Base-by-base conservation (phyloP, 2,888 invertebrate genomes). In the Biston betularia region DNA sequence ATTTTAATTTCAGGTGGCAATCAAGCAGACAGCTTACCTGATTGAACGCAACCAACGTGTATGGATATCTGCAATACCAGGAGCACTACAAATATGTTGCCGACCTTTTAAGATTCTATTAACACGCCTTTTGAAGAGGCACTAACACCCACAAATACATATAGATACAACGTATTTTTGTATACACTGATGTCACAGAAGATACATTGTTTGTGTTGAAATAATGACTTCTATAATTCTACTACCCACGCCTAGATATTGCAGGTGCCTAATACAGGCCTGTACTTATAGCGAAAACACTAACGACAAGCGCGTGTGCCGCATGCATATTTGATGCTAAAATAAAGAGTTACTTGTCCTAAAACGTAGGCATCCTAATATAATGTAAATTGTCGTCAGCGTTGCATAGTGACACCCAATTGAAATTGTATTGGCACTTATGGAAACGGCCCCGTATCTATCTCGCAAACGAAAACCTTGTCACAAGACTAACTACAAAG, bases 251-350 rank as follows among this genome's bases (percentile, higher is more conserved):
- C 46, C 61, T 55, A 15, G 33, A 24, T 38, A 35, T 52, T 33
- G 11, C 6, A 52, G 14, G 9, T 38, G 10, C 57, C 57, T 40
- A 57, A 52, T 35, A 52, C 11, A 63, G 52, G 10, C 0, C 33
- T 24, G 48, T 33, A 10, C 35, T 50, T 12, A 50, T 11, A 57
- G 44, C 56, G 15, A 57, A 63, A 58, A 45, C 24, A 49, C 35
- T 60, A 65, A 60, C 49, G 50, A 55, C 54, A 56, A 14, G 4
- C 14, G 34, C 45, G 45, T 55, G 60, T 60, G 65, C 55, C 8
- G 55, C 54, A 50, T 55, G 10, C 24, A 50, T 10, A 60, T 65
- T 35, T 50, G 34, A 35, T n/a, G n/a, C 24, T 53, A 11, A 53
- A 64, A 14, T 49, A 54, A 44, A 12, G 0, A 38, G 63, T 55